Conservation (phyloP, 2,113 vertebrate species). For the Phrynocephalus versicolor region DNA sequence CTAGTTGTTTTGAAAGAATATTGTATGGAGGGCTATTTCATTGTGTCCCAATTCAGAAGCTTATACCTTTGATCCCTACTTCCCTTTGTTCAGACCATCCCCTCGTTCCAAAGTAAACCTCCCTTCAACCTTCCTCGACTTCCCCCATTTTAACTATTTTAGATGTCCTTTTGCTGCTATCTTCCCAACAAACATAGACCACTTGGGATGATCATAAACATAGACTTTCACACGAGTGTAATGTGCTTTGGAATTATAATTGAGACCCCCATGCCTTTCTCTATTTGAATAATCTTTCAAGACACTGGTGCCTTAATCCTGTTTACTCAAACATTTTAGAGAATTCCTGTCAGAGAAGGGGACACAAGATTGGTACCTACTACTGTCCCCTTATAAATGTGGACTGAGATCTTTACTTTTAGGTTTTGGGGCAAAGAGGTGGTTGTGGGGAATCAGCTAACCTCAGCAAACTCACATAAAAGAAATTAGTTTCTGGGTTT, state of each 20-base stretch:
- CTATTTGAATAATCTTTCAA: neutral
- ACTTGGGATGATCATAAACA: neutral
- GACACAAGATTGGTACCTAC: neutral
- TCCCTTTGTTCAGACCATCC: too few relatives aligned
- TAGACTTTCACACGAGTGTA: neutral
- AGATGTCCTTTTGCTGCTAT: neutral
- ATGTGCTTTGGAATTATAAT: neutral
- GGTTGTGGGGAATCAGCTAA: conserved; percentile 47
- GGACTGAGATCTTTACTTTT: conserved; percentile 15
- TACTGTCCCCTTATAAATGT: neutral
- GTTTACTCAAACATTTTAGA: neutral
- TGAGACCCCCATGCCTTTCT: neutral
- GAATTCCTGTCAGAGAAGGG: neutral
- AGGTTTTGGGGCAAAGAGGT: conserved; percentile 8
- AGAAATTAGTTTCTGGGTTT: neutral
- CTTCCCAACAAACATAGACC: too few relatives aligned
- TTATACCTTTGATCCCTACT: too few relatives aligned
- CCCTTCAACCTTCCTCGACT: neutral
- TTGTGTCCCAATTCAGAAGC: too few relatives aligned
- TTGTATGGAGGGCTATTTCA: too few relatives aligned
- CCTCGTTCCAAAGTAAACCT: neutral
- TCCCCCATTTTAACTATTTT: too few relatives aligned
- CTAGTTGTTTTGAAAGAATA: too few relatives aligned
- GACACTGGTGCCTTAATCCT: neutral
- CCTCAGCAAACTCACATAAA: conserved; percentile 6